These are phyloP conservation scores for Peromyscus attwateri DNA, from an alignment of 2,797 vertebrate genomes.

Conservation along the genomic window DNA sequence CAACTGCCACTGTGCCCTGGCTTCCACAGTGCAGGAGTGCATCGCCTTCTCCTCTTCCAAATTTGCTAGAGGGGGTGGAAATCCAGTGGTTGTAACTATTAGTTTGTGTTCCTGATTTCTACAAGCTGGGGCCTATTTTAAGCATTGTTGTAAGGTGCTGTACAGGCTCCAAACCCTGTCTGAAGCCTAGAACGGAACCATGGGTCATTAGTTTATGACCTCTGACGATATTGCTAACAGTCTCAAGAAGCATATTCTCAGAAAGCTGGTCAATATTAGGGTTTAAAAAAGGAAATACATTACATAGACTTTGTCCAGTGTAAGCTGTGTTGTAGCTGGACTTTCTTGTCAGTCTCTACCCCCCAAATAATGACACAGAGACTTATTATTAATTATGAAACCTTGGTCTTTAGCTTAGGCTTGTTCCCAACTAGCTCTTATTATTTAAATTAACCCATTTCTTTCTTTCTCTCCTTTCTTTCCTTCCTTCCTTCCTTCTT, in stretches of 20 bases:
- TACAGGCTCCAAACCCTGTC: neutral
- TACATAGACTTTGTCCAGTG: neutral
- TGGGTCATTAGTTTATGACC: neutral
- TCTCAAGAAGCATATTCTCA: conserved; percentile 41
- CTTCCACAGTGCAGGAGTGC: neutral
- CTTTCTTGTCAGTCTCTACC: neutral
- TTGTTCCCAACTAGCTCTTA: neutral
- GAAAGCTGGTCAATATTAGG: conserved; percentile 13
- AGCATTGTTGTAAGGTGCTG: conserved; percentile 55
- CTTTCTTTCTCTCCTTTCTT: no score
- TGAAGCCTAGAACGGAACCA: neutral
- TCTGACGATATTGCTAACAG: conserved; percentile 1
- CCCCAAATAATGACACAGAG: neutral
- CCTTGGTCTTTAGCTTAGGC: neutral
- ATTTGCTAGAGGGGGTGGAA: conserved; percentile 48
- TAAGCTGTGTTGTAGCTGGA: neutral
- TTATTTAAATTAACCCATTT: neutral
- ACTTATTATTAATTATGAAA: neutral
- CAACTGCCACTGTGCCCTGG: neutral
- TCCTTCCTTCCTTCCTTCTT: no score
- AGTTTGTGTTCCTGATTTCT: conserved; percentile 36
- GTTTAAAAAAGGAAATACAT: conserved; percentile 22
- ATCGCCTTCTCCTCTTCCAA: neutral
- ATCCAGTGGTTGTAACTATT: neutral
- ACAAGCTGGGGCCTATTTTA: conserved; percentile 59